Percentiles rank a stretch among this genome's conserved stretches.
phyloP scores from a whole-genome alignment of 2,888 invertebrate species.

The Syritta pipiens region DNA sequence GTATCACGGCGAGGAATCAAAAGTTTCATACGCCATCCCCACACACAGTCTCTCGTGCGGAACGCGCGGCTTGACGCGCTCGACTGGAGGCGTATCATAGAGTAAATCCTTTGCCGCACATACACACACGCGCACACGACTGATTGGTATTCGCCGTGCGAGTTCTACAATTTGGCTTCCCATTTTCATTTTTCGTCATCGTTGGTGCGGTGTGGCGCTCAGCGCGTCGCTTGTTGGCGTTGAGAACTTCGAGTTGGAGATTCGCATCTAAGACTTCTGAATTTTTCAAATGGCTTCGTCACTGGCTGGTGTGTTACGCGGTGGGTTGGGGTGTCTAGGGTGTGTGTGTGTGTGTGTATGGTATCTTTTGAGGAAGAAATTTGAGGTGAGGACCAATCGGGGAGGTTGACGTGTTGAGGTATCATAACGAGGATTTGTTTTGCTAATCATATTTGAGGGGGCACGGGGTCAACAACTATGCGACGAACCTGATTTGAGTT shows the following conservation, averaged over 20 bases:
- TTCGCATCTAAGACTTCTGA: slow-evolving; percentile 51
- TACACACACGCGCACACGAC: slow-evolving; percentile 1
- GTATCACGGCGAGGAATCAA: slow-evolving; percentile 63
- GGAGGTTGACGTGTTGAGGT: too few species aligned
- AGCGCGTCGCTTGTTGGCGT: neutral
- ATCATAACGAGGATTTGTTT: too few species aligned
- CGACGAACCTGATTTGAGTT: too few species aligned
- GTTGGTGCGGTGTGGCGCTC: neutral
- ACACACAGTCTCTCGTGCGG: slow-evolving; percentile 11
- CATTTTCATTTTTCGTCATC: slow-evolving; percentile 17
- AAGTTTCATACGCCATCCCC: slow-evolving; percentile 35
- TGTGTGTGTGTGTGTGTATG: too few species aligned
- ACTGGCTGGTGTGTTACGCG: slow-evolving; percentile 1
- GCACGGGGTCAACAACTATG: too few species aligned
- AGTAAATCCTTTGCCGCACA: slow-evolving; percentile 51
- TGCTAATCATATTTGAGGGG: too few species aligned
- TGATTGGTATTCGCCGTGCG: slow-evolving; percentile 62
- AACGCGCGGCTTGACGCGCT: slow-evolving; percentile 54
- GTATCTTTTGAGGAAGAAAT: too few species aligned
- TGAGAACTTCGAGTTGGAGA: slow-evolving; percentile 22
- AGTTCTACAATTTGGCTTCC: slow-evolving; percentile 62
- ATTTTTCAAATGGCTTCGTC: slow-evolving; percentile 52
- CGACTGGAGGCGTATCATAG: slow-evolving; percentile 57
- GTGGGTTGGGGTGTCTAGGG: too few species aligned
- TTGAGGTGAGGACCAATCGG: too few species aligned